These are phyloP conservation scores for Rhopalosiphum padi DNA, from an alignment of 1,140 invertebrate genomes.

Conservation along the genomic window DNA sequence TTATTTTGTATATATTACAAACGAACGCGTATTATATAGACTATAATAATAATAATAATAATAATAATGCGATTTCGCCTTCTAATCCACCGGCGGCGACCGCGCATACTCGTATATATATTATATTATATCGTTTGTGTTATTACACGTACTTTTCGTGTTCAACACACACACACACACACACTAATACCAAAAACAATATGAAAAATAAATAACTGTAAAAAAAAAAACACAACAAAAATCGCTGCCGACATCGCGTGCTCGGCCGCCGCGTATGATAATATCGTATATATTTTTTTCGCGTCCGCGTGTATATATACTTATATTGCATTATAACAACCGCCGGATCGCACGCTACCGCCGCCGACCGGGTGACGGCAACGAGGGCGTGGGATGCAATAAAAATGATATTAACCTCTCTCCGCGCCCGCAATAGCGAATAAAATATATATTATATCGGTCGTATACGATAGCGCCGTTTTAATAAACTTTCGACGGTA, in stretches of 20 bases:
- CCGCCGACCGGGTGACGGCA: not conserved
- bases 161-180: not conserved
- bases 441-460: not conserved
- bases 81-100: not conserved
- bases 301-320: not conserved
- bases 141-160: not conserved
- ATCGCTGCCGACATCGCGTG: conserved; percentile 45
- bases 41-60: not conserved
- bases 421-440: not conserved
- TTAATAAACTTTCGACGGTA: conserved; percentile 34
- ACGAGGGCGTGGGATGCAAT: not conserved
- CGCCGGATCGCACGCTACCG: not conserved
- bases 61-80: not conserved
- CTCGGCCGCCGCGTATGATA: not conserved
- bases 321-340: conserved; percentile 23
- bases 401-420: conserved; percentile 51
- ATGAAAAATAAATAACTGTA: conserved; percentile 33
- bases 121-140: not conserved
- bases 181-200: not conserved
- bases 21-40: not conserved
- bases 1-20: not conserved
- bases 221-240: conserved; percentile 23
- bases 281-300: conserved; percentile 15
- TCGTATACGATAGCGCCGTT: conserved; percentile 20
- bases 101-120: not conserved